Percentiles rank a stretch among this genome's conserved stretches.
Evolutionary conservation across 2,113 vertebrate genomes (phyloP).

Genomic region (Ailuropoda melanoleuca): DNA sequence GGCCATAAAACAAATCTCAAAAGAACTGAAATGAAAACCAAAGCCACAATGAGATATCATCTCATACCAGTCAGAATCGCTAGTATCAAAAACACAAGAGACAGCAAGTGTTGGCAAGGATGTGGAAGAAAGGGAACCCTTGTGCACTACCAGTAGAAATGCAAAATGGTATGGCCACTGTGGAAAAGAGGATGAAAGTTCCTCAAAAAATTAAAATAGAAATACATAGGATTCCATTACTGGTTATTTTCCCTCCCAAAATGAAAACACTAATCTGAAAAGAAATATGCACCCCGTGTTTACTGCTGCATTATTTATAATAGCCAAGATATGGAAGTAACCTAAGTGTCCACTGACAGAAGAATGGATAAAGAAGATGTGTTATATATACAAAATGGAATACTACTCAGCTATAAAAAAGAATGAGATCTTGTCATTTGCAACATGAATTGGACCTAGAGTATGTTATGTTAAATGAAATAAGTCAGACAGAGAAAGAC

Average conservation of each 20-base stretch:
- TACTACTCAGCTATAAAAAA: background rate
- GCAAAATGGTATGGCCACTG: background rate
- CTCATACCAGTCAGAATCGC: background rate
- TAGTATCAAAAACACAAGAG: background rate
- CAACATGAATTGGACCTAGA: background rate
- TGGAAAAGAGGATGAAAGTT: background rate
- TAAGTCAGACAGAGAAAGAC: background rate
- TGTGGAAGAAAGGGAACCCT: background rate
- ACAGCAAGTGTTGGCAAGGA: background rate
- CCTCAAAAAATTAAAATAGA: background rate
- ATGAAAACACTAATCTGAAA: background rate
- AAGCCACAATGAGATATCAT: background rate
- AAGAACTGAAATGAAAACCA: background rate
- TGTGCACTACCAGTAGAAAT: background rate
- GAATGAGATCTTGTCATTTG: background rate
- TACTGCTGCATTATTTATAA: background rate
- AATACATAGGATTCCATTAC: background rate
- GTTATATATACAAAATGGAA: background rate
- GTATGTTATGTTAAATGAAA: background rate
- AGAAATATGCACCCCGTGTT: background rate
- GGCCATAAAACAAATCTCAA: background rate
- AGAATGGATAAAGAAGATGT: background rate
- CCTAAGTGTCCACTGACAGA: background rate
- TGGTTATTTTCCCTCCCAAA: background rate
- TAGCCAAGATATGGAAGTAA: background rate